Base-by-base conservation (phyloP, 2,888 invertebrate genomes). In the Phaonia tiefii region DNA sequence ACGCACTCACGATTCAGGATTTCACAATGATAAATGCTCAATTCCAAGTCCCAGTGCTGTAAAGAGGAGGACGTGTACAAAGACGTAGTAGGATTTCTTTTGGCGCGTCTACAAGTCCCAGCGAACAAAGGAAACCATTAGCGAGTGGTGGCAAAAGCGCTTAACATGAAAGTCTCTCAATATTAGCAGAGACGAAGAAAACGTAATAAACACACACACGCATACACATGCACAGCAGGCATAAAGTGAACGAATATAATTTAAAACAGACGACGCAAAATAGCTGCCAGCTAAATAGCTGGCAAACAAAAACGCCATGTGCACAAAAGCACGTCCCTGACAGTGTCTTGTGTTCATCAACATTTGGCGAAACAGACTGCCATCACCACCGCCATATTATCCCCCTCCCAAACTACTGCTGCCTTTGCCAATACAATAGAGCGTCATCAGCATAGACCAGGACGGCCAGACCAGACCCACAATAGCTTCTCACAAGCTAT, bases 311-410 rank as follows among this genome's bases (percentile, higher is more conserved):
- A 37, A 10, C 22, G 63, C 37, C 39, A 31, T 60, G 25, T 54
- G 63, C 58, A 31, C 72, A 75, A 77, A 58, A 80, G 46, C 74
- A 80, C 75, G 77, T 73, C 60, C 49, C 66, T 67, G 49, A 42
- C 58, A 77, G 74, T 71, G 67, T 78, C 71, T 73, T 25, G 20
- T 70, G 42, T 67, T 71, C 77, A 78, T 77, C 80, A 77, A 60
- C 75, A 63, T 75, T 75, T 69, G 74, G 76, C 75, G 71, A 78
- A 66, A 39, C 51, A 54, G 17, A 72, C 56, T 17, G 44, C 13
- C 44, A 8, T 44, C 44, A 44, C 8, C 20, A 39, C 60, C 60
- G 39, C 60, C 60, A 60, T 15, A 15, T 51, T 17, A 20, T 46
- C 56, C 56, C 22, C 20, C 15, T 11, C 20, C 26, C 26, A 26